phyloP scores from a whole-genome alignment of 2,797 vertebrate species.

The Sebastes elongatus region DNA sequence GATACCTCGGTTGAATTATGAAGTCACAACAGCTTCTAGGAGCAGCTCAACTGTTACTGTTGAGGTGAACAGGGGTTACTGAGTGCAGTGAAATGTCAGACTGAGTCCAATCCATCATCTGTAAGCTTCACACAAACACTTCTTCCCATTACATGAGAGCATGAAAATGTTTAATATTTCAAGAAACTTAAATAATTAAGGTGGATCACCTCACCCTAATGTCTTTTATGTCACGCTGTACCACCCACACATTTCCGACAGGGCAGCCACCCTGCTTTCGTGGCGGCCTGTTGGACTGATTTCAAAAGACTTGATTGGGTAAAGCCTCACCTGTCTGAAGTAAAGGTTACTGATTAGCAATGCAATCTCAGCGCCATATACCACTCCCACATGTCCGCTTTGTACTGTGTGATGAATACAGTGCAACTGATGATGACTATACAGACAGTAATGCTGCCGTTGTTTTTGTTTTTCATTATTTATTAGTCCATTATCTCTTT shows the following conservation, averaged over 20 bases:
- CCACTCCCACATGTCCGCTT: constrained; percentile 20
- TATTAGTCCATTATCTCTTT: not conserved
- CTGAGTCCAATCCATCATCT: not conserved
- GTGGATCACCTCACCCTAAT: not conserved
- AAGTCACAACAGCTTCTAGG: not conserved
- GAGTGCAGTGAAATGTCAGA: not conserved
- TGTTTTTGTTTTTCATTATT: not conserved
- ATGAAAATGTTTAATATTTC: constrained; percentile 4
- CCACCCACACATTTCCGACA: constrained; percentile 39
- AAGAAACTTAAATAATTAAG: constrained; percentile 15
- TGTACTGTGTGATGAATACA: not conserved
- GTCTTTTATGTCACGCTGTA: not conserved
- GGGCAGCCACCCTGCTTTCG: not conserved
- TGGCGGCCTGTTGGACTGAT: not conserved
- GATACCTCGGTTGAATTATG: not conserved
- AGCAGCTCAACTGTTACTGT: not conserved
- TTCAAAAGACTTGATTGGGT: constrained; percentile 11
- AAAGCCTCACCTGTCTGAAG: not conserved
- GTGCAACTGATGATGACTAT: constrained; percentile 9
- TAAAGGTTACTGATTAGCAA: constrained; percentile 55
- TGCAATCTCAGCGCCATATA: not conserved
- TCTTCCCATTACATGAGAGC: not conserved
- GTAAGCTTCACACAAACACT: not conserved
- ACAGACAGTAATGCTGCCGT: not conserved
- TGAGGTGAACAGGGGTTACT: not conserved